These are phyloP conservation scores for Cremastinae sp. DNA, from an alignment of 2,888 invertebrate species.

Conservation along the genomic window DNA sequence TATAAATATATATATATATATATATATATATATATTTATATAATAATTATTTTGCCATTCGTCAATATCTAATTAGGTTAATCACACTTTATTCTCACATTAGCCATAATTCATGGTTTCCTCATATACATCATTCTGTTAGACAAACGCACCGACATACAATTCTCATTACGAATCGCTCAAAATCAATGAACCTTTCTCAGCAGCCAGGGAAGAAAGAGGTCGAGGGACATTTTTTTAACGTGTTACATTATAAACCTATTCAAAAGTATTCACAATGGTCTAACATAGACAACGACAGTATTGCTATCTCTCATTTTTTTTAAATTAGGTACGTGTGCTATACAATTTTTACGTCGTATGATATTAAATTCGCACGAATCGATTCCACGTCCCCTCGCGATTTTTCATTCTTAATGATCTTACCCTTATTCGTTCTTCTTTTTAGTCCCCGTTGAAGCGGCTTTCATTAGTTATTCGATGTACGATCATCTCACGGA, in stretches of 20 bases:
- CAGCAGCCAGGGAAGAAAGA: not conserved
- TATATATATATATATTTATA: constrained; percentile 41
- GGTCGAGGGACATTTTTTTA: constrained; percentile 64
- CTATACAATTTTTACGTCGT: constrained; percentile 63
- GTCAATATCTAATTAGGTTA: constrained; percentile 48
- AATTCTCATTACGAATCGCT: constrained; percentile 41
- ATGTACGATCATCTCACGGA: constrained; percentile 38
- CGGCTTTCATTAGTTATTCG: constrained; percentile 33
- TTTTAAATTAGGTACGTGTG: constrained; percentile 50
- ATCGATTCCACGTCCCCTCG: constrained; percentile 26
- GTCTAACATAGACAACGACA: constrained; percentile 76
- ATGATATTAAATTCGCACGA: constrained; percentile 65
- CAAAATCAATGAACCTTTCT: constrained; percentile 46
- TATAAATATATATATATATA: constrained; percentile 39
- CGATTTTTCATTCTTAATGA: constrained; percentile 1
- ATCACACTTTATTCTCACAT: constrained; percentile 52
- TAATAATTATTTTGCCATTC: constrained; percentile 36
- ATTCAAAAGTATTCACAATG: constrained; percentile 78
- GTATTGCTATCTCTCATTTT: constrained; percentile 71
- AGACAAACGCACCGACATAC: constrained; percentile 58
- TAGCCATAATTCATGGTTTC: constrained; percentile 33
- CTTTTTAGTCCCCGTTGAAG: constrained; percentile 16
- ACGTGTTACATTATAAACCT: constrained; percentile 75
- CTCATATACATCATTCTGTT: not conserved
- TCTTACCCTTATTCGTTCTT: constrained; percentile 5